Conservation (phyloP, 2,888 invertebrate genomes). For the Drosophila lacicola region DNA sequence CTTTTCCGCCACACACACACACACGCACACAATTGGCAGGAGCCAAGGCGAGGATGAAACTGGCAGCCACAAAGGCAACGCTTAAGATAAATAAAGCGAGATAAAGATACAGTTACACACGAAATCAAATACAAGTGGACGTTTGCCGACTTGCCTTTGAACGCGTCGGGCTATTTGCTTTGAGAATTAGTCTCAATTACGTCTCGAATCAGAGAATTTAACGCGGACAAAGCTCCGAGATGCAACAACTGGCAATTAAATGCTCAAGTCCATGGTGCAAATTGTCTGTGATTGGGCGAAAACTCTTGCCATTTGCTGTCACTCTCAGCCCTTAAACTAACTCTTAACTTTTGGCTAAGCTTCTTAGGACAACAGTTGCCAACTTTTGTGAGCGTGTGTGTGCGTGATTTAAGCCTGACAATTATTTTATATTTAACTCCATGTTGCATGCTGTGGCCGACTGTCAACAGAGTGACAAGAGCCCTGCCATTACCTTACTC, state of each 20-base stretch:
- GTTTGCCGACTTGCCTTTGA: conserved; percentile 35
- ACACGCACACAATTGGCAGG: conserved; percentile 1
- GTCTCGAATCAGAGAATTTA: conserved; percentile 19
- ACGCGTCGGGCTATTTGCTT: conserved; percentile 56
- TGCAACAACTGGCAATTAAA: conserved; percentile 44
- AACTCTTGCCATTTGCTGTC: background rate
- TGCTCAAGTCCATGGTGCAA: background rate
- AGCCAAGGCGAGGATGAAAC: conserved; percentile 7
- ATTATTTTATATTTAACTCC: conserved; percentile 42
- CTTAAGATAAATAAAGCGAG: conserved; percentile 15
- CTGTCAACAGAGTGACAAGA: conserved; percentile 21
- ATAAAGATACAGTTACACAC: conserved; percentile 34
- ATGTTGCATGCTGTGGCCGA: conserved; percentile 1
- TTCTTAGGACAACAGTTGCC: background rate
- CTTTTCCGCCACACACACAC: conserved; percentile 26
- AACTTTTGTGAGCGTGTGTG: conserved; percentile 2
- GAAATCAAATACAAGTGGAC: conserved; percentile 48
- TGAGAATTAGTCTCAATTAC: conserved; percentile 78
- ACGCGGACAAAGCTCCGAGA: conserved; percentile 1
- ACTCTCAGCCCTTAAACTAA: conserved; percentile 36
- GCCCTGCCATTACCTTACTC: conserved; percentile 6
- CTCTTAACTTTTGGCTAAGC: conserved; percentile 25
- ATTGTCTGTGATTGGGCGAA: background rate
- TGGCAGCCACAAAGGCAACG: conserved; percentile 26
- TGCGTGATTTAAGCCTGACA: conserved; percentile 30